A percentile compares a stretch with the other conserved stretches of the same genome.
Evolutionary conservation across 2,888 invertebrate genomes (phyloP).

Genomic region (Pseudolycoriella hygida): DNA sequence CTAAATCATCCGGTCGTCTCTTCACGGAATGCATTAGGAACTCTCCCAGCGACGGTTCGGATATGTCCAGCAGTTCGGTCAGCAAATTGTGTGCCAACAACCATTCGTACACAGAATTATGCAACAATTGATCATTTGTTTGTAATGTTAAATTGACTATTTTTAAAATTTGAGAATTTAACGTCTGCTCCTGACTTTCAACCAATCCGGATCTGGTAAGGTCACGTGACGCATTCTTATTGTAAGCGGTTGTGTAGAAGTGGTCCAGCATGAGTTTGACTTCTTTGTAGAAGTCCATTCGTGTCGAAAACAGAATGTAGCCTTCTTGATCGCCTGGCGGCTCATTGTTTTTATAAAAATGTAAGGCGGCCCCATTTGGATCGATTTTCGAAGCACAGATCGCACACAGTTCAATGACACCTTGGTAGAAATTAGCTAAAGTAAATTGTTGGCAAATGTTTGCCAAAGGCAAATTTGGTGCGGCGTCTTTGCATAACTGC

Average conservation of each 20-base stretch:
- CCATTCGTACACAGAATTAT: constrained; percentile 88
- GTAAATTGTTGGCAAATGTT: constrained; percentile 73
- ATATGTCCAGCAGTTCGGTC: constrained; percentile 41
- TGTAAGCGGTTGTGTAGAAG: constrained; percentile 17
- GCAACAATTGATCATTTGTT: constrained; percentile 64
- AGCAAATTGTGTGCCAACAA: constrained; percentile 60
- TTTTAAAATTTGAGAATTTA: constrained; percentile 32
- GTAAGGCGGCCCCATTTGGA: constrained; percentile 70
- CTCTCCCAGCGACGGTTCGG: constrained; percentile 30
- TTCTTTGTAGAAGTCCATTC: constrained; percentile 79
- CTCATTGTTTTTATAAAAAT: constrained; percentile 73
- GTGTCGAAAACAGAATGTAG: constrained; percentile 47
- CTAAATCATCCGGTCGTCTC: constrained; percentile 37
- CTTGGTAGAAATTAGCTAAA: constrained; percentile 63
- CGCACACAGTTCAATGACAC: constrained; percentile 75
- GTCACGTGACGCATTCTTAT: constrained; percentile 18
- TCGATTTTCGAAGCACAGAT: constrained; percentile 76
- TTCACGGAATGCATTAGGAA: constrained; percentile 27
- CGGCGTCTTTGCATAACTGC: constrained; percentile 73
- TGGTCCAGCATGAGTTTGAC: constrained; percentile 59
- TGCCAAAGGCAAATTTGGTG: constrained; percentile 67
- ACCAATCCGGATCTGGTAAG: constrained; percentile 15
- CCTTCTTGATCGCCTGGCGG: constrained; percentile 72
- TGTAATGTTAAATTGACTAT: constrained; percentile 49
- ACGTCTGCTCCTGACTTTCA: constrained; percentile 14